Conservation (phyloP, 1,140 invertebrate species). For the Tribolium madens region DNA sequence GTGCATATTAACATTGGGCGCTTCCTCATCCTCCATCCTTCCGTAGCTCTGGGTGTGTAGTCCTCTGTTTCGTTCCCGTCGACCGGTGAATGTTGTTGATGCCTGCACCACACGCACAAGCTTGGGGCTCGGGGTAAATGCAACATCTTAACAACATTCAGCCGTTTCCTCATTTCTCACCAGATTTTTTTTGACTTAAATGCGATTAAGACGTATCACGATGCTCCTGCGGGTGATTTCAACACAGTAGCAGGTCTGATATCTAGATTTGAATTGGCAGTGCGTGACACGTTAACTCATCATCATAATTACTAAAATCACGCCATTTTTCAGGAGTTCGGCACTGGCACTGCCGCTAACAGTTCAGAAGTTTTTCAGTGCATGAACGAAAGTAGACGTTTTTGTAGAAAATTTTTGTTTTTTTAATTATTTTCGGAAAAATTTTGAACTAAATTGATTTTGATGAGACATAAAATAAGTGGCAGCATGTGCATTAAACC, state of each 20-base stretch:
- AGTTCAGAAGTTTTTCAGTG: constrained; percentile 26
- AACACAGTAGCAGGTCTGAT: constrained; percentile 42
- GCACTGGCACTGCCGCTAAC: constrained; percentile 32
- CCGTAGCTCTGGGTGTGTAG: constrained; percentile 61
- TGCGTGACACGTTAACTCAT: constrained; percentile 43
- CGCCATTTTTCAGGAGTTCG: constrained; percentile 23
- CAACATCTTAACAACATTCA: constrained; percentile 64
- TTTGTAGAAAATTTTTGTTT: constrained; percentile 43
- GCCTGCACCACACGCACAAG: constrained; percentile 69
- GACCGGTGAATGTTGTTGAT: constrained; percentile 62
- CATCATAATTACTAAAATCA: constrained; percentile 35
- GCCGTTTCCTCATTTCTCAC: constrained; percentile 29
- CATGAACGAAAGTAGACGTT: constrained; percentile 30
- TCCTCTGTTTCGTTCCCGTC: constrained; percentile 48
- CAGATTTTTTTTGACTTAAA: constrained; percentile 14
- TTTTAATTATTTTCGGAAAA: constrained; percentile 43
- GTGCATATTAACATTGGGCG: too few relatives aligned
- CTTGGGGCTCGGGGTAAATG: constrained; percentile 61
- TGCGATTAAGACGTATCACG: constrained; percentile 32
- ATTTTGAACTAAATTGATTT: neutral
- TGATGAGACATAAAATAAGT: neutral
- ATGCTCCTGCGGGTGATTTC: constrained; percentile 27
- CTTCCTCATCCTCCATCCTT: neutral
- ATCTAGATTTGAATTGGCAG: constrained; percentile 35
- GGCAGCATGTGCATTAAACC: constrained; percentile 50